Conservation (phyloP, 2,888 invertebrate genomes). For the Limnephilus rhombicus region DNA sequence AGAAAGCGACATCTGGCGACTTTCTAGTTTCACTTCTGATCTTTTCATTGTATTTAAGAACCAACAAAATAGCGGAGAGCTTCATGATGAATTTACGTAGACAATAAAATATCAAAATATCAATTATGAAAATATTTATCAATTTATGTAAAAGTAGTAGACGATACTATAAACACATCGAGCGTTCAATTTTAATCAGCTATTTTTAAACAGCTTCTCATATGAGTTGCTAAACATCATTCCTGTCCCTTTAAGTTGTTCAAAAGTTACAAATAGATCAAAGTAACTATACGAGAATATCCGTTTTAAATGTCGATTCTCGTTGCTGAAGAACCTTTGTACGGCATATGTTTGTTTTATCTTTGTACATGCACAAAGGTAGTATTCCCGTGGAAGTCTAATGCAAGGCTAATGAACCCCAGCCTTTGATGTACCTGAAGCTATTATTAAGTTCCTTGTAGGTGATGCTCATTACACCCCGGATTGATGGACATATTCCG, state of each 20-base stretch:
- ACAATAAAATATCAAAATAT: too few relatives aligned
- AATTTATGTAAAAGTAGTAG: too few relatives aligned
- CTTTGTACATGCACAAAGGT: too few relatives aligned
- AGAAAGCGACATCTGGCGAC: too few relatives aligned
- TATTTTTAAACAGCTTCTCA: background rate
- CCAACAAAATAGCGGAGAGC: too few relatives aligned
- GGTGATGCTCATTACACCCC: slow-evolving; percentile 5
- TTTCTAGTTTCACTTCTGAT: too few relatives aligned
- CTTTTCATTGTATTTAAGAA: too few relatives aligned
- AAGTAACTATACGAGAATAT: background rate
- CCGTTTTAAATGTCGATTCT: background rate
- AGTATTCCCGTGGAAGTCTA: background rate
- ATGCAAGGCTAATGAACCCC: background rate
- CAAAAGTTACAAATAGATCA: background rate
- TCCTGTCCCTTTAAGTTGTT: background rate
- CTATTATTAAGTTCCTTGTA: background rate
- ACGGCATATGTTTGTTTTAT: background rate
- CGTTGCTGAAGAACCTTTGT: background rate
- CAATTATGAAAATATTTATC: too few relatives aligned
- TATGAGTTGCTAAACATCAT: background rate
- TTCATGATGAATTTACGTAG: too few relatives aligned
- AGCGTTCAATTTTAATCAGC: background rate
- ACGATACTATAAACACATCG: background rate
- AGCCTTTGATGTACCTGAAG: background rate
- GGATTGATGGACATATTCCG: slow-evolving; percentile 6